phyloP scores from a whole-genome alignment of 2,888 invertebrate species.

The Pseudococcus jackbeardsleyi region DNA sequence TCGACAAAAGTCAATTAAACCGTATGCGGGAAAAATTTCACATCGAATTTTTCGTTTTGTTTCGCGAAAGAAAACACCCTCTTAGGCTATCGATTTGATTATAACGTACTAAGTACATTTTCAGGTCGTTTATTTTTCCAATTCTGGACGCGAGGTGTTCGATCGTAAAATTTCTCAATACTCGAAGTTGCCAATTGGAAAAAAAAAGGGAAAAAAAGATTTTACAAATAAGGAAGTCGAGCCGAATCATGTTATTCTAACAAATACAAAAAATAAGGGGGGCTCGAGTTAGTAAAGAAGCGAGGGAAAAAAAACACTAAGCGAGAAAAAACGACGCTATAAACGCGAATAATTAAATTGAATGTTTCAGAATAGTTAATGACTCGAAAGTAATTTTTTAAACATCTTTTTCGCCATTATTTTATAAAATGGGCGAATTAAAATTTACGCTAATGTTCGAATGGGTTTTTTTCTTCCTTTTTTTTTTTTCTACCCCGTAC shows the following conservation, averaged over 20 bases:
- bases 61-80: background rate
- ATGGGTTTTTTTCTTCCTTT: background rate
- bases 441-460: conserved; percentile 36
- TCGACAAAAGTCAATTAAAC: conserved; percentile 48
- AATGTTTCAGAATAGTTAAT: conserved; percentile 43
- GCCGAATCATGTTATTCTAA: conserved; percentile 16
- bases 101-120: background rate
- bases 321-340: conserved; percentile 45
- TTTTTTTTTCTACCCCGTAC: background rate
- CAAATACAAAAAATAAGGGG: conserved; percentile 1
- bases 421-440: conserved; percentile 28
- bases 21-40: background rate
- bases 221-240: conserved; percentile 30
- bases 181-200: background rate
- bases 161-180: conserved; percentile 29
- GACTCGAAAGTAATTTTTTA: conserved; percentile 50
- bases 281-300: background rate
- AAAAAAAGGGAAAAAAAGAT: conserved; percentile 4
- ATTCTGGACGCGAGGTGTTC: background rate
- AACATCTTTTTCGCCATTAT: conserved; percentile 47
- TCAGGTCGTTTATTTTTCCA: background rate
- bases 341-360: conserved; percentile 48
- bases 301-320: background rate
- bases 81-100: background rate
- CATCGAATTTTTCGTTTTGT: background rate